These are phyloP conservation scores for Arrhopalites spinosus DNA, from an alignment of 2,888 invertebrate species.

Conservation along the genomic window DNA sequence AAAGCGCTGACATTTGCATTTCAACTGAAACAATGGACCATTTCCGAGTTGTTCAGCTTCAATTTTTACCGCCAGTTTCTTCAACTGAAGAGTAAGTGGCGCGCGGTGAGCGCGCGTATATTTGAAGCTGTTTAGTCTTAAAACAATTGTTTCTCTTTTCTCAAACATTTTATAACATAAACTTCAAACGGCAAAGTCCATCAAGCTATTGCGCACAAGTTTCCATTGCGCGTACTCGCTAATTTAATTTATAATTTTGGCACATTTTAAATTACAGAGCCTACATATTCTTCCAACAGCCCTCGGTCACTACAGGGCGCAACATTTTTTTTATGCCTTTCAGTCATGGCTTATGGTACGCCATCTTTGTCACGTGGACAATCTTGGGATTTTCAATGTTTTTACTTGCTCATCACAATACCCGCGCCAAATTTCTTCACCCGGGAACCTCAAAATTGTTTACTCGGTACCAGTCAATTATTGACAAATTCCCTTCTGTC, in stretches of 20 bases:
- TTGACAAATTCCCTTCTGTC: background rate
- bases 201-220: no score
- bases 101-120: no score
- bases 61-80: constrained; percentile 13
- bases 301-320: constrained; percentile 18
- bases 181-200: no score
- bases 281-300: constrained; percentile 28
- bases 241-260: no score
- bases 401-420: background rate
- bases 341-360: background rate
- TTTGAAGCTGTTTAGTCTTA: no score
- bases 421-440: background rate
- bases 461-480: background rate
- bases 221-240: no score
- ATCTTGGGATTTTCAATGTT: background rate
- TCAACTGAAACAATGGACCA: constrained; percentile 22
- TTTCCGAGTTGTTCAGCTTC: background rate
- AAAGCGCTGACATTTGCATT: constrained; percentile 17
- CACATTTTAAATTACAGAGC: no score
- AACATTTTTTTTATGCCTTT: constrained; percentile 35
- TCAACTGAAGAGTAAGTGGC: no score
- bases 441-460: constrained; percentile 8
- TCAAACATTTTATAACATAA: no score
- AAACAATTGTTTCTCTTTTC: no score
- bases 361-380: background rate